Conservation (phyloP, 2,113 vertebrate genomes). For the Takifugu bimaculatus region DNA sequence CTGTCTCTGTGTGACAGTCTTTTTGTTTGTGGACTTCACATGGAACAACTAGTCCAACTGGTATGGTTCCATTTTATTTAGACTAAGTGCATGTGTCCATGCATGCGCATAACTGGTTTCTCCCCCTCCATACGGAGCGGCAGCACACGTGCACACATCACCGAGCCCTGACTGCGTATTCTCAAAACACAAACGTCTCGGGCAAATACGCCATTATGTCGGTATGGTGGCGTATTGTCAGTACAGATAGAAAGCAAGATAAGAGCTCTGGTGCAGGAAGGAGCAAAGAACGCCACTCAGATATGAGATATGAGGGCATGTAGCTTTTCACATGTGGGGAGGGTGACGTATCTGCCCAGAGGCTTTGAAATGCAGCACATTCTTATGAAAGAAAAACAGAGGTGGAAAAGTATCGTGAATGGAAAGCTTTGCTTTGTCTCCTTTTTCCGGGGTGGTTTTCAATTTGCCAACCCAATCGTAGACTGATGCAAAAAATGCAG, state of each 20-base stretch:
- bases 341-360: constrained; percentile 17
- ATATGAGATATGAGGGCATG: not conserved
- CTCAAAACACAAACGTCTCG: constrained; percentile 52
- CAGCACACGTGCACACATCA: constrained; percentile 8
- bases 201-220: constrained; percentile 42
- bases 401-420: not conserved
- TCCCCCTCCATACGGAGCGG: constrained; percentile 8
- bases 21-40: constrained; percentile 42
- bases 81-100: constrained; percentile 15
- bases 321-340: constrained; percentile 9
- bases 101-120: constrained; percentile 1
- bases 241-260: constrained; percentile 50
- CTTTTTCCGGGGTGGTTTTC: too few species aligned
- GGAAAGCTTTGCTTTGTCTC: not conserved
- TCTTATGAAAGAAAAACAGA: not conserved
- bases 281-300: constrained; percentile 24
- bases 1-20: constrained; percentile 42
- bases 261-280: constrained; percentile 24
- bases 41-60: constrained; percentile 53
- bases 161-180: constrained; percentile 35
- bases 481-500: too few species aligned
- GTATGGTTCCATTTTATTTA: constrained; percentile 52
- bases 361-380: constrained; percentile 7
- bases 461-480: constrained; percentile 29
- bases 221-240: constrained; percentile 68